Conservation (phyloP, 2,888 invertebrate genomes). For the Microplitis deprimator region DNA sequence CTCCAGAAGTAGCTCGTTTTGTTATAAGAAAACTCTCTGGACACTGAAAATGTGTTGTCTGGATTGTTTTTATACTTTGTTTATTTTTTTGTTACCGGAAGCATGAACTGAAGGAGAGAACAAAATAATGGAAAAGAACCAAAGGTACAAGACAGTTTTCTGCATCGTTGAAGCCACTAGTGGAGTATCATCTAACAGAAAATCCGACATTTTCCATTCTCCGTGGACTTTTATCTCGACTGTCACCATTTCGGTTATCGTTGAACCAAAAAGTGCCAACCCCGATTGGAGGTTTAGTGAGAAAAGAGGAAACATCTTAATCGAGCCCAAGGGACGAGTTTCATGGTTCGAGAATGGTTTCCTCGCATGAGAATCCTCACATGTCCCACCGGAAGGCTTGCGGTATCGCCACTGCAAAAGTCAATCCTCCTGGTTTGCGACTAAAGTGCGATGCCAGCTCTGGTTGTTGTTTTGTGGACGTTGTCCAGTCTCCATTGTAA, state of each 20-base stretch:
- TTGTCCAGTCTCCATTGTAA: background rate
- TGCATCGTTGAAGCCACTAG: constrained; percentile 9
- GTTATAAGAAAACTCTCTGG: background rate
- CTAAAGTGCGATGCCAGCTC: background rate
- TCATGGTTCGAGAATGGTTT: constrained; percentile 48
- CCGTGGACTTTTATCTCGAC: constrained; percentile 26
- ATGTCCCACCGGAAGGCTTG: constrained; percentile 29
- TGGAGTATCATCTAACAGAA: background rate
- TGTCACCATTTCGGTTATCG: constrained; percentile 23
- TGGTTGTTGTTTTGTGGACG: constrained; percentile 14
- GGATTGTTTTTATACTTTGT: constrained; percentile 12
- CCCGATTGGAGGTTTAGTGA: constrained; percentile 26
- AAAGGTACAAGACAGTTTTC: constrained; percentile 3
- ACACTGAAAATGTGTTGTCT: constrained; percentile 8
- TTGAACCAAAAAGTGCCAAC: constrained; percentile 16
- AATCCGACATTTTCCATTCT: constrained; percentile 21
- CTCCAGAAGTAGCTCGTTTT: constrained; percentile 6
- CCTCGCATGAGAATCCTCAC: constrained; percentile 20
- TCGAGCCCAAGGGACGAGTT: constrained; percentile 60
- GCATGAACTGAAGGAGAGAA: background rate
- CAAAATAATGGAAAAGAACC: background rate
- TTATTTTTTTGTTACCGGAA: constrained; percentile 1
- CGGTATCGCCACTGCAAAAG: constrained; percentile 25
- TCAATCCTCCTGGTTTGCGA: constrained; percentile 15
- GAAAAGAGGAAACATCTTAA: constrained; percentile 54